These are phyloP conservation scores for Triops cancriformis DNA, from an alignment of 1,140 invertebrate genomes.

Conservation along the genomic window DNA sequence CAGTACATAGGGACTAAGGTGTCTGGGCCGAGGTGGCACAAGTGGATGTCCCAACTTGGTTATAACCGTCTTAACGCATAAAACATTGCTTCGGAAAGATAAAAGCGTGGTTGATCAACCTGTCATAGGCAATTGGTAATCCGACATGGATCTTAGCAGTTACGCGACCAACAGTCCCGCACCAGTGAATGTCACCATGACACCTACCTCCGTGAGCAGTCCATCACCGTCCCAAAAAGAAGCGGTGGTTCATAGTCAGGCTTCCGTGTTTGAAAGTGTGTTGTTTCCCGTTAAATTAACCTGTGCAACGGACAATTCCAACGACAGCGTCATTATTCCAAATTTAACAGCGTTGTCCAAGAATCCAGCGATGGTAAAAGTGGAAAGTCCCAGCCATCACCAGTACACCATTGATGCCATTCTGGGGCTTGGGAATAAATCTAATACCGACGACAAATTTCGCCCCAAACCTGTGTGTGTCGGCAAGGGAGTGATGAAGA, in stretches of 20 bases:
- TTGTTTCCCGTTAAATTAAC: neutral
- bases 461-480: neutral
- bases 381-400: neutral
- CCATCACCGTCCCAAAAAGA: neutral
- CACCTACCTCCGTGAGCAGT: neutral
- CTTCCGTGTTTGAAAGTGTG: neutral
- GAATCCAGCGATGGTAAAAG: neutral
- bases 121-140: neutral
- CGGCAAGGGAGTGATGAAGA: neutral
- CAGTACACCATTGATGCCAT: conserved; percentile 27
- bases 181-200: neutral
- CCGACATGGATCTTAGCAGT: neutral
- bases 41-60: neutral
- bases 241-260: neutral
- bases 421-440: conserved; percentile 20
- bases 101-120: conserved; percentile 4
- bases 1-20: conserved; percentile 6
- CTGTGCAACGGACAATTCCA: neutral
- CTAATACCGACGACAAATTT: neutral
- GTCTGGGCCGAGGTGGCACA: neutral
- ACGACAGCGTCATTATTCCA: neutral
- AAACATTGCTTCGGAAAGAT: neutral
- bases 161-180: neutral
- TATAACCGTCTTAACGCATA: conserved; percentile 4
- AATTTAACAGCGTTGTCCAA: neutral